Evolutionary conservation across 2,113 vertebrate species (phyloP).

Genomic region (Ardeotis arabs): DNA sequence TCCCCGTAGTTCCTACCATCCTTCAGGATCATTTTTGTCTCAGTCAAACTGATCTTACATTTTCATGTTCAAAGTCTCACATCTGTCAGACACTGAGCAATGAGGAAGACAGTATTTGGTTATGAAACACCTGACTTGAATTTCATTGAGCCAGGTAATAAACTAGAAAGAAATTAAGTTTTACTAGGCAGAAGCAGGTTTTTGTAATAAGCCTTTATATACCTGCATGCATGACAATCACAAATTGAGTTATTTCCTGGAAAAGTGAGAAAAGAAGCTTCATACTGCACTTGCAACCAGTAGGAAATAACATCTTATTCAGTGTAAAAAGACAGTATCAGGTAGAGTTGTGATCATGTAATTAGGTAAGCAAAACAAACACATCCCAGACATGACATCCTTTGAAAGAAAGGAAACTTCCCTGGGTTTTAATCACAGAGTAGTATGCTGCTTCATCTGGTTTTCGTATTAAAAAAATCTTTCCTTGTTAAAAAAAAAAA

Average conservation of each 20-base stretch:
- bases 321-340: neutral
- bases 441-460: slow-evolving; percentile 20
- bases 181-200: slow-evolving; percentile 8
- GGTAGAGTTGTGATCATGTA: neutral
- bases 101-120: neutral
- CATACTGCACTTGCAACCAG: neutral
- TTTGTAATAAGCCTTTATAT: neutral
- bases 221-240: neutral
- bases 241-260: neutral
- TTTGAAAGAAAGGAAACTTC: slow-evolving; percentile 18
- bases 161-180: slow-evolving; percentile 9
- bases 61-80: neutral
- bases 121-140: slow-evolving; percentile 54
- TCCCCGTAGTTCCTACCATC: neutral
- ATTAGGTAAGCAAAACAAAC: slow-evolving; percentile 31
- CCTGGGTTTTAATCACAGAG: slow-evolving; percentile 29
- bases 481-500: neutral
- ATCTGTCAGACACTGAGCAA: slow-evolving; percentile 7
- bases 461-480: slow-evolving; percentile 36
- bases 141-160: slow-evolving; percentile 36
- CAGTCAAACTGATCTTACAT: neutral
- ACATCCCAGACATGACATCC: neutral
- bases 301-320: neutral
- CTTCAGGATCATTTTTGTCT: neutral
- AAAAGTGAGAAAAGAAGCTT: neutral